These are phyloP conservation scores for Phoeniculus purpureus DNA, from an alignment of 2,797 vertebrate species.

Conservation along the genomic window DNA sequence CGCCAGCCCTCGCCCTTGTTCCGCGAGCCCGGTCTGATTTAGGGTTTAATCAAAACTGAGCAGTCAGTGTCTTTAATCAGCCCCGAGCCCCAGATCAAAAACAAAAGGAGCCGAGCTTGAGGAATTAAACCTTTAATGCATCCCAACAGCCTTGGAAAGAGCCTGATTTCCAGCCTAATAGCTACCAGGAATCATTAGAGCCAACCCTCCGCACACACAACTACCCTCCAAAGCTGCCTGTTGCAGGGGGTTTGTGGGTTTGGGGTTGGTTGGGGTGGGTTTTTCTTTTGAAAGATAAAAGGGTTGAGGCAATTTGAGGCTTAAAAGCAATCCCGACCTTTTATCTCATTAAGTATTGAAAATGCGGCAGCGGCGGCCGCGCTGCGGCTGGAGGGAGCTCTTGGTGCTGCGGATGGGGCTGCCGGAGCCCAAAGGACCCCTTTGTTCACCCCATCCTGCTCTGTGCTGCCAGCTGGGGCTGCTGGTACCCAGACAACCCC, in stretches of 20 bases:
- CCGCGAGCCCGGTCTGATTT: slow-evolving; percentile 73
- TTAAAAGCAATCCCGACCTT: slow-evolving; percentile 46
- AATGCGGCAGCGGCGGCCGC: background rate
- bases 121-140: slow-evolving; percentile 1
- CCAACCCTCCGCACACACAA: background rate
- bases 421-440: accelerated
- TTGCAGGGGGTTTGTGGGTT: background rate
- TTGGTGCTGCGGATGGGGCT: accelerated
- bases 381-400: accelerated
- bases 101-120: slow-evolving; percentile 6
- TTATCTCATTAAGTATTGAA: slow-evolving; percentile 51
- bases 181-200: slow-evolving; percentile 48
- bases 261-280: no score
- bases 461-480: no score
- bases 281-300: slow-evolving; percentile 26
- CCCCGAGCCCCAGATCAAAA: slow-evolving; percentile 43
- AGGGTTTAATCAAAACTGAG: slow-evolving; percentile 78
- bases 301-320: background rate
- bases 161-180: slow-evolving; percentile 28
- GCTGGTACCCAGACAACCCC: no score
- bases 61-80: slow-evolving; percentile 76
- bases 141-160: background rate
- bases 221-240: background rate
- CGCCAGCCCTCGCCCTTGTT: slow-evolving; percentile 68
- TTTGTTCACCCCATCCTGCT: accelerated